Conservation (phyloP, 2,888 invertebrate genomes). For the Chrysodeixis includens region DNA sequence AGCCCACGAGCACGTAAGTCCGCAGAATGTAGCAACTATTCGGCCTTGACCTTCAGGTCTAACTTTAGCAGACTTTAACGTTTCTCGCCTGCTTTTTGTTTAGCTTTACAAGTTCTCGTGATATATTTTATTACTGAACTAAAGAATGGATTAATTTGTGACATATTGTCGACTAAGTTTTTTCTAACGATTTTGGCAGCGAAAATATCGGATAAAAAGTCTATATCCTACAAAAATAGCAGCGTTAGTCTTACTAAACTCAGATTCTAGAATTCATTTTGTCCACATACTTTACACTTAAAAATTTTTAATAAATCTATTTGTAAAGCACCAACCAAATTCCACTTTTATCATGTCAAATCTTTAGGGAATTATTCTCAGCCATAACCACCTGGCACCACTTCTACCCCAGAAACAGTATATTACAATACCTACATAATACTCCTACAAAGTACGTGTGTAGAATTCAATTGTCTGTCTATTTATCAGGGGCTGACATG, state of each 20-base stretch:
- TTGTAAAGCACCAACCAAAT: no score
- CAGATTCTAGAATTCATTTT: no score
- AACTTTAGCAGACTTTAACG: conserved; percentile 19
- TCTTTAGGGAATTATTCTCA: not conserved
- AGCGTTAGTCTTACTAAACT: no score
- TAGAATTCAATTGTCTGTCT: conserved; percentile 42
- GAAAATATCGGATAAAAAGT: no score
- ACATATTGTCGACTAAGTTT: not conserved
- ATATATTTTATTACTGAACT: not conserved
- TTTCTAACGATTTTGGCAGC: no score
- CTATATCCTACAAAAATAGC: no score
- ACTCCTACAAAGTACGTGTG: conserved; percentile 16
- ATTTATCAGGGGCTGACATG: conserved; percentile 49
- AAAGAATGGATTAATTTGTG: not conserved
- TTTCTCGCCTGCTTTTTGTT: conserved; percentile 25
- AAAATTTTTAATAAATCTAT: no score
- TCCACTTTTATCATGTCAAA: no score
- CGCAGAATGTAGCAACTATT: conserved; percentile 24
- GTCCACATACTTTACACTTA: no score
- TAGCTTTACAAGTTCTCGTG: conserved; percentile 12
- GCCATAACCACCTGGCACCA: not conserved
- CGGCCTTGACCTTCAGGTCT: conserved; percentile 9
- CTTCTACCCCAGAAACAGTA: not conserved
- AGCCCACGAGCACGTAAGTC: conserved; percentile 10
- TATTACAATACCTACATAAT: not conserved